These are phyloP conservation scores for Aphidoletes aphidimyza DNA, from an alignment of 2,888 invertebrate genomes.

Conservation along the genomic window DNA sequence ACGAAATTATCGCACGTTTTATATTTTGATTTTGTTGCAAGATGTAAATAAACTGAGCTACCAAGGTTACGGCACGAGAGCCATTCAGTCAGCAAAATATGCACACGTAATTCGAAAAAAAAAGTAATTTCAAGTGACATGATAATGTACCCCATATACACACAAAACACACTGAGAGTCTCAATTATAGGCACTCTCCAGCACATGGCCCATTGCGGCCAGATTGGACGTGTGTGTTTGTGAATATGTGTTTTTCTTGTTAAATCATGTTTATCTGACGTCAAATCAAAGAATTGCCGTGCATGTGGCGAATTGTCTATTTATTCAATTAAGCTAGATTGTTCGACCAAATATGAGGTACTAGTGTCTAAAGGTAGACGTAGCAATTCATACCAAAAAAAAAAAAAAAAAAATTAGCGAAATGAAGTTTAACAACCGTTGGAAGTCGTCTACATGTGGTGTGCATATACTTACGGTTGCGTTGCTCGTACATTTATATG, in stretches of 20 bases:
- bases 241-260: background rate
- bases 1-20: background rate
- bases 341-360: background rate
- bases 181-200: background rate
- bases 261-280: conserved; percentile 10
- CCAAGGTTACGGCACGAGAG: conserved; percentile 33
- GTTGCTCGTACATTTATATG: too few relatives aligned
- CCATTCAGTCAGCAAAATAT: conserved; percentile 20
- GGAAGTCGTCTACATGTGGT: background rate
- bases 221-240: too few relatives aligned
- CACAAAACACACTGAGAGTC: background rate
- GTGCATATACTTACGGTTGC: too few relatives aligned
- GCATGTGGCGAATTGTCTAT: background rate
- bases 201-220: too few relatives aligned
- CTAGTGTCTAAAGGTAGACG: background rate
- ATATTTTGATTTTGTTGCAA: conserved; percentile 18
- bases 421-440: background rate
- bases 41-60: conserved; percentile 28
- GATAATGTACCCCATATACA: too few relatives aligned
- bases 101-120: conserved; percentile 27
- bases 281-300: conserved; percentile 46
- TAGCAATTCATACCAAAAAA: background rate
- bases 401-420: background rate
- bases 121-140: conserved; percentile 16
- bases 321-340: conserved; percentile 30